These are phyloP conservation scores for Champsocephalus esox DNA, from an alignment of 2,797 vertebrate species.

Conservation along the genomic window DNA sequence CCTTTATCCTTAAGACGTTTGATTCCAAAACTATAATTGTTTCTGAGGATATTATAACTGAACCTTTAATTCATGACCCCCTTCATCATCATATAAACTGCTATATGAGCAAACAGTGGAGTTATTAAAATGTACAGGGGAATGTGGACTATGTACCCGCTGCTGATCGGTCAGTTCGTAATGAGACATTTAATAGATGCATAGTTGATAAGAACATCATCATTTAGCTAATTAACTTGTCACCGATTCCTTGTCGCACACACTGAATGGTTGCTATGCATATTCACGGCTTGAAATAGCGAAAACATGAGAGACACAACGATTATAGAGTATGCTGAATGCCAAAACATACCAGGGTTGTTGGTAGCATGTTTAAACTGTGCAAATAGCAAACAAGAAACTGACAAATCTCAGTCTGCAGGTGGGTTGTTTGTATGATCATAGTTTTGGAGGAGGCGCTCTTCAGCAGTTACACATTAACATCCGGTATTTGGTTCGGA, in stretches of 20 bases:
- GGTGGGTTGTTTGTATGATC: background rate
- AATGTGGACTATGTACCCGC: background rate
- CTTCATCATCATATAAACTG: background rate
- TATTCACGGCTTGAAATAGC: background rate
- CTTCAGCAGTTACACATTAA: background rate
- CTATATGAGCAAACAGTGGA: constrained; percentile 1
- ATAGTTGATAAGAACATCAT: background rate
- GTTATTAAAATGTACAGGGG: background rate
- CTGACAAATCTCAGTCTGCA: background rate
- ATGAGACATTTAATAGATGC: background rate
- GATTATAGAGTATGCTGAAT: background rate
- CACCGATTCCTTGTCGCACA: background rate
- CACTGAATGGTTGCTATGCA: background rate
- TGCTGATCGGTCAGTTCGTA: background rate
- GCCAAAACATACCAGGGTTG: background rate
- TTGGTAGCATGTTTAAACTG: background rate
- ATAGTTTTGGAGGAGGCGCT: background rate
- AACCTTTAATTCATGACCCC: background rate
- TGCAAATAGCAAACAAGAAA: background rate
- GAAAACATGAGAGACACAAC: background rate
- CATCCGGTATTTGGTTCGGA: background rate
- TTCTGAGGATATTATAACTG: background rate
- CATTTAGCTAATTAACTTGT: constrained; percentile 2
- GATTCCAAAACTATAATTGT: constrained; percentile 10
- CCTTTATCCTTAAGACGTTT: background rate